Evolutionary conservation across 2,797 vertebrate genomes (phyloP), one percentile per base, ranked within the genome.

Genomic region (Alfaro cultratus): DNA sequence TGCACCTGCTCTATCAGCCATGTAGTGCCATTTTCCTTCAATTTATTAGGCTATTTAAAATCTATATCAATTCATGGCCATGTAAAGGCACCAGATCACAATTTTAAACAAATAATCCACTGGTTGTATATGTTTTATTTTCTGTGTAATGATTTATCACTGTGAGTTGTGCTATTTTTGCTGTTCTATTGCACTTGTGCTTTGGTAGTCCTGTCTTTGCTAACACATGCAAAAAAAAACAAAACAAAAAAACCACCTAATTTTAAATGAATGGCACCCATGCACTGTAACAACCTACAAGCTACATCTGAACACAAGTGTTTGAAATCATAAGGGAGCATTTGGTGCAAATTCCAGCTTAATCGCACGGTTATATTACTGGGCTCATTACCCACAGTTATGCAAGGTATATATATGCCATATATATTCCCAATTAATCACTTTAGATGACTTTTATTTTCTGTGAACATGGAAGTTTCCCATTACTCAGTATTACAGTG

Each of bases 321-420:
- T 79, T 82, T 70, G 16, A 64, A 43, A 79, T 71, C 88, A 82
- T 90, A 80, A 85, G 84, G 85, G 84, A 88, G 45, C 82, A 86
- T 82, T 91, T 49, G 70, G 74, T 81, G 72, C 73, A 85, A 88
- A 82, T 86, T 91, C 91, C 87, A 89, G 89, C 88, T 91, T 83
- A 80, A 85, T 90, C 83, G 88, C 87, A 92, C 81, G 85, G 68
- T 80, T 86, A 82, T 78, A 86, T 92, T 93, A 91, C 81, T 74
- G 86, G 92, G 86, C 85, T 93, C 93, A 93, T 94, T 93, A 93
- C 83, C 85, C 90, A 75, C 83, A 36, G 53, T 86, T 89, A 90
- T 87, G 80, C 88, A 88, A 88, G 55, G 78, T 83, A 78, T 87
- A 71, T 83, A 78, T 87, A 71, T 76, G 64, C 76, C 34, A 82